Evolutionary conservation across 2,113 vertebrate genomes (phyloP), one percentile per base, ranked within the genome.

Genomic region (Mirza zaza): DNA sequence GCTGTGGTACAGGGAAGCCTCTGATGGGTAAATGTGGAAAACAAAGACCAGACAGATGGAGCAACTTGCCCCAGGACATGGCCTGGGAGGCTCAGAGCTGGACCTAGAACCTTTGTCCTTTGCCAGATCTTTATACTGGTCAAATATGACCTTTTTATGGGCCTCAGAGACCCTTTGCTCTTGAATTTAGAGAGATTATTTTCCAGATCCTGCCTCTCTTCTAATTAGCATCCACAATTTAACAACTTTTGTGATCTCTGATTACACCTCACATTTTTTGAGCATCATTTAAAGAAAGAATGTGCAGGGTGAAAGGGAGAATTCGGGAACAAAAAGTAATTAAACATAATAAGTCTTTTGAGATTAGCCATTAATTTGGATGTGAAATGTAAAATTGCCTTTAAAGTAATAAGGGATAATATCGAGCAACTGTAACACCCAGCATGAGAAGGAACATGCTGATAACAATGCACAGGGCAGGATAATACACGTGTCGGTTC

Each of bases 301-400:
- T 96, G 79, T 97, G 18, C 29, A 61, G 79, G 27, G 93, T 83
- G 81, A 93, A 95, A 97, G 93, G 93, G 84, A 96, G 95, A 96
- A 96, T 96, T 97, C 2, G 1, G 94, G 84, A 98, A 80, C 70
- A 88, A 97, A 97, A 98, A 94, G 93, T 98, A 98, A 98, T 98
- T 97, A 98, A 96, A 85, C 36, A 0, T 89, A 97, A 95, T 97
- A 92, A 95, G 85, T 96, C 98, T 98, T 98, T 90, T 88, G 98
- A 98, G 97, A 92, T 96, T 98, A 97, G 95, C 97, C 97, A 96
- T 98, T 98, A 98, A 98, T 98, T 98, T 98, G 59, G 85, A 95
- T 97, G 97, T 98, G 93, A 98, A 98, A 96, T 98, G 77, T 96
- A 94, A 98, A 98, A 97, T 97, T 94, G 94, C 87, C 88, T 94